Conservation (phyloP, 1,140 invertebrate species). For the Gonatopus flavifemur region DNA sequence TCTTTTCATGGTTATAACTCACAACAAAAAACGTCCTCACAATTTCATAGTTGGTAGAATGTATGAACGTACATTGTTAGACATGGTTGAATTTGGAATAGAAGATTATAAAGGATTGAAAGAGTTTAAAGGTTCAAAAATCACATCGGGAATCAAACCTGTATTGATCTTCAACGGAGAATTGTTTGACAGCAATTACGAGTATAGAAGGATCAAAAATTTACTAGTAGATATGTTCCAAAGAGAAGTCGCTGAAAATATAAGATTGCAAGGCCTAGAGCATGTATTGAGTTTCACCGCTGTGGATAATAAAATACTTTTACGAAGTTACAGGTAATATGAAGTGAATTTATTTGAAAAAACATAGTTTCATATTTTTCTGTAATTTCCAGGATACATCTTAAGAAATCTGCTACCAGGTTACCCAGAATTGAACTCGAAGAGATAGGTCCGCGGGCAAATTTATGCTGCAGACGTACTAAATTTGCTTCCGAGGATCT, state of each 20-base stretch:
- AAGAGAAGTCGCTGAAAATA: slow-evolving; percentile 75
- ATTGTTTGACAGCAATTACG: slow-evolving; percentile 80
- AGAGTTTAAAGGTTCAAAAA: slow-evolving; percentile 81
- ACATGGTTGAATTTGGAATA: slow-evolving; percentile 95
- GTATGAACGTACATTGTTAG: slow-evolving; percentile 87
- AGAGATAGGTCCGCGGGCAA: slow-evolving; percentile 93
- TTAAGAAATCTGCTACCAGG: slow-evolving; percentile 90
- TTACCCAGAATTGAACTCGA: slow-evolving; percentile 88
- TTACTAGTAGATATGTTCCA: slow-evolving; percentile 93
- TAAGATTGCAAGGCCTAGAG: slow-evolving; percentile 90
- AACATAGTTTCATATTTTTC: neutral
- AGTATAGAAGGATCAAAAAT: slow-evolving; percentile 83
- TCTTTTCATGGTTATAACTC: slow-evolving; percentile 87
- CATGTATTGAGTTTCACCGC: slow-evolving; percentile 89
- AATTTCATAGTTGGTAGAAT: slow-evolving; percentile 88
- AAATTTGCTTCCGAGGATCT: slow-evolving; percentile 90
- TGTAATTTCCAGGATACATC: slow-evolving; percentile 64
- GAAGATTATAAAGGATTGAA: slow-evolving; percentile 77
- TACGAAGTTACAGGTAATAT: slow-evolving; percentile 81
- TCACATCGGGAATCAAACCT: slow-evolving; percentile 83
- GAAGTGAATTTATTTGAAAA: neutral
- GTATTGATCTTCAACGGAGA: slow-evolving; percentile 93
- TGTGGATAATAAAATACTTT: slow-evolving; percentile 74
- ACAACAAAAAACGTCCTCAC: slow-evolving; percentile 92
- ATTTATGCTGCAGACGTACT: slow-evolving; percentile 81